Conservation (phyloP, 2,797 vertebrate species). For the Choloepus didactylus region DNA sequence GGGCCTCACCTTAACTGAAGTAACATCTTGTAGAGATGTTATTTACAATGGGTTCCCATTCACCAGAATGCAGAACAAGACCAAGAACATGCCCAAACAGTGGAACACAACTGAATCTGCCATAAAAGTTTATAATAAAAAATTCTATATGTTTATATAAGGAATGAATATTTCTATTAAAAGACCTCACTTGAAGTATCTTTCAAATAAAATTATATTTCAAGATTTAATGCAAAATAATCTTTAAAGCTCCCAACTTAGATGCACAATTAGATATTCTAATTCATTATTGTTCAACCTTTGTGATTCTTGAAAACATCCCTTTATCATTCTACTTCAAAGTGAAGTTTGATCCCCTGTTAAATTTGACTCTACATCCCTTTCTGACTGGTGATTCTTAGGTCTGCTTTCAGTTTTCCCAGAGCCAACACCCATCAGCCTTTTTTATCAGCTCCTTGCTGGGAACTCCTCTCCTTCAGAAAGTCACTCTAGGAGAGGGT, state of each 20-base stretch:
- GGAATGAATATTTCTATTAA: slow-evolving; percentile 10
- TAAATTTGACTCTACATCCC: background rate
- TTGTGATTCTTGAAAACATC: background rate
- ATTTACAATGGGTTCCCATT: too few species aligned
- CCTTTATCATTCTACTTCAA: background rate
- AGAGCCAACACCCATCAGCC: background rate
- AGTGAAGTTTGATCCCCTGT: background rate
- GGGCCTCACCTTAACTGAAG: too few species aligned
- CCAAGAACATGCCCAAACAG: too few species aligned
- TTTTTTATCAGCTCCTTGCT: background rate
- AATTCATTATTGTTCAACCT: background rate
- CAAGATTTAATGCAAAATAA: background rate
- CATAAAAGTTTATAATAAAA: too few species aligned
- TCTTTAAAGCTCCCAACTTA: background rate
- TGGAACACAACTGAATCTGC: too few species aligned
- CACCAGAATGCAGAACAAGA: too few species aligned
- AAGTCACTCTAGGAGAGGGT: background rate
- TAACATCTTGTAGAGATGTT: too few species aligned
- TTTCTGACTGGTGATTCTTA: background rate
- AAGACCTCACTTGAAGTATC: background rate
- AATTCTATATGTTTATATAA: background rate
- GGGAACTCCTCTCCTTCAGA: background rate
- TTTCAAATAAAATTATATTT: background rate
- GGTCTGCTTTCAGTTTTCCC: background rate
- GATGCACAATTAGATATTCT: background rate